These are phyloP conservation scores for cattle (Bos taurus) DNA, from an alignment of 2,113 vertebrate genomes.

Conservation along the genomic window ARS-UCD2.0 NC_037356.1:3557501-3558000, in stretches of 20 bases:
- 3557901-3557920: background rate
- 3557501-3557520: too few species aligned
- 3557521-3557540: too few species aligned
- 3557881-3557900: background rate
- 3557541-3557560: too few species aligned
- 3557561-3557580: background rate
- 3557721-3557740: background rate
- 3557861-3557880: background rate
- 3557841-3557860: background rate
- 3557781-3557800: background rate
- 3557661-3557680: background rate
- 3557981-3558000: background rate
- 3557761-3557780: background rate
- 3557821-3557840: background rate
- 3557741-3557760: background rate
- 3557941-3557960: background rate
- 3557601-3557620: accelerated
- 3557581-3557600: background rate
- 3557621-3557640: background rate
- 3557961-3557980: accelerated
- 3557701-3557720: background rate
- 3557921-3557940: background rate
- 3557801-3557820: background rate
- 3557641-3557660: background rate
- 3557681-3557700: background rate